phyloP scores from a whole-genome alignment of 2,113 vertebrate genomes.

The Macroglossus sobrinus region DNA sequence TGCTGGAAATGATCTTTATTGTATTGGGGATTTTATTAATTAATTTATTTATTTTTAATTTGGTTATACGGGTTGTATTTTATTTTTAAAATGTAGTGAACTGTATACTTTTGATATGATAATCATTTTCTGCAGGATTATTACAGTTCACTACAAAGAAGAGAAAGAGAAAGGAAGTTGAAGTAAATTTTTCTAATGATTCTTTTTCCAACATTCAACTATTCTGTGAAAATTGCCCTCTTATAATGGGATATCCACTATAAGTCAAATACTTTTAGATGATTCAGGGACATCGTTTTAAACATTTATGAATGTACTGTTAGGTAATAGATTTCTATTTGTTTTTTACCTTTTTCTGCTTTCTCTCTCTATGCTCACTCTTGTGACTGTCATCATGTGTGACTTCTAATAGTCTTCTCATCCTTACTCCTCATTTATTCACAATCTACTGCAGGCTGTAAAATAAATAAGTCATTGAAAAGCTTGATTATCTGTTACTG shows the following conservation, averaged over 20 bases:
- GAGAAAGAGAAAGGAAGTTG: background rate
- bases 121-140: background rate
- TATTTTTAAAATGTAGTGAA: background rate
- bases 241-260: background rate
- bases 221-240: background rate
- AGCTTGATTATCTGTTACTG: background rate
- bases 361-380: background rate
- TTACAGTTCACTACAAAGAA: background rate
- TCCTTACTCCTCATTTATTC: background rate
- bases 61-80: background rate
- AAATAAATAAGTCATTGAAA: background rate
- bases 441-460: background rate
- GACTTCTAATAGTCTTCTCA: background rate
- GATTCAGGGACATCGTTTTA: background rate
- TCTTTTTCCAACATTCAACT: background rate
- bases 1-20: background rate
- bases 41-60: background rate
- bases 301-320: background rate
- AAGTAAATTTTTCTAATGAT: background rate
- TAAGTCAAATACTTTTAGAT: background rate
- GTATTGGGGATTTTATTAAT: background rate
- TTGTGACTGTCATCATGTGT: background rate
- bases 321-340: background rate
- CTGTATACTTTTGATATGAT: background rate
- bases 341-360: background rate